Conservation (phyloP, 2,113 vertebrate species). For the Dromas ardeola region DNA sequence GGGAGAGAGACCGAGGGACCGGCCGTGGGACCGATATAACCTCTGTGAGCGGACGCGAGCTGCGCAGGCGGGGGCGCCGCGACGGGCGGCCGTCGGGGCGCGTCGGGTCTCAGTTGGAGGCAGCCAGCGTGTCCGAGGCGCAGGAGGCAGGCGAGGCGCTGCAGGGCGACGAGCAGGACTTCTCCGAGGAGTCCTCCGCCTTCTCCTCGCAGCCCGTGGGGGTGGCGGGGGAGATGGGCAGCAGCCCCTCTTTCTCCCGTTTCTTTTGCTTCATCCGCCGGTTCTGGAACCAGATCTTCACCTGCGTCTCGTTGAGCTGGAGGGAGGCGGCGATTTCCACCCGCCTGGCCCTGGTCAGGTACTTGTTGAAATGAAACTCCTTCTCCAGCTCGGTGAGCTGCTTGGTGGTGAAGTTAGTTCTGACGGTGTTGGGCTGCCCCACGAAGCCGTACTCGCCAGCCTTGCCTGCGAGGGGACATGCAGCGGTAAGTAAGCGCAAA, state of each 20-base stretch:
- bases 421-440: slow-evolving; percentile 91
- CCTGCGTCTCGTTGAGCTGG: slow-evolving; percentile 97
- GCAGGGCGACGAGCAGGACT: slow-evolving; percentile 88
- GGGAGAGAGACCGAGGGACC: background rate
- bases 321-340: slow-evolving; percentile 96
- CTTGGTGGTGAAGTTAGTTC: slow-evolving; percentile 98
- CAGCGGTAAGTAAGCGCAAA: background rate
- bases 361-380: slow-evolving; percentile 99
- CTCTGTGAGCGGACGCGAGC: background rate
- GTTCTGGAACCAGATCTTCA: slow-evolving; percentile 99
- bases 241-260: slow-evolving; percentile 91
- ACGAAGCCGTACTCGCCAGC: slow-evolving; percentile 94
- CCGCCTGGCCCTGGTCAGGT: slow-evolving; percentile 91
- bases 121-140: slow-evolving; percentile 82
- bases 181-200: slow-evolving; percentile 89
- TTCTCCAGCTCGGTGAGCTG: slow-evolving; percentile 98
- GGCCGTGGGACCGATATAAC: background rate
- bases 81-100: background rate
- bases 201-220: slow-evolving; percentile 84
- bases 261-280: slow-evolving; percentile 99
- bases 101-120: slow-evolving; percentile 78
- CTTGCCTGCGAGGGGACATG: slow-evolving; percentile 79
- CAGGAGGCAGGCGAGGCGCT: slow-evolving; percentile 89
- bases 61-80: background rate
- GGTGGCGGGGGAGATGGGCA: slow-evolving; percentile 83